phyloP scores from a whole-genome alignment of 1,140 invertebrate genomes.

The Sarcophaga peregrina region DNA sequence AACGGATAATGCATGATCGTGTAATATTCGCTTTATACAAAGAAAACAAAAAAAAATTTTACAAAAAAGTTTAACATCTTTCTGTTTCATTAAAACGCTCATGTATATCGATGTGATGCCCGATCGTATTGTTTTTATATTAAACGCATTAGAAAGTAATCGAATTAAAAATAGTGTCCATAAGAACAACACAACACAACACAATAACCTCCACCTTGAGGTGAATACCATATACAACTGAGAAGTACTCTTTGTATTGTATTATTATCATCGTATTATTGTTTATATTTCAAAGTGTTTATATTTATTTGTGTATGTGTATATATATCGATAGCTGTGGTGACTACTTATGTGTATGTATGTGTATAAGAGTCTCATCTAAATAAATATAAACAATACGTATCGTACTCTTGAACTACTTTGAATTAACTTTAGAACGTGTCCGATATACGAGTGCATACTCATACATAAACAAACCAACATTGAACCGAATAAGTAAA shows the following conservation, averaged over 20 bases:
- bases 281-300: background rate
- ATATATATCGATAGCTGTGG: background rate
- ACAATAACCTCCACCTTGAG: conserved; percentile 4
- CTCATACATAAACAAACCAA: too few relatives aligned
- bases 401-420: conserved; percentile 3
- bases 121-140: too few relatives aligned
- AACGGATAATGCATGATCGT: too few relatives aligned
- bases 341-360: background rate
- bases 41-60: too few relatives aligned
- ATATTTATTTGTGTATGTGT: background rate
- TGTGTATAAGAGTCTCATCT: background rate
- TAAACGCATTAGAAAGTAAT: background rate
- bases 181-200: background rate
- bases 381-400: conserved; percentile 9
- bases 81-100: background rate
- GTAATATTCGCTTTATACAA: too few relatives aligned
- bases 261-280: background rate
- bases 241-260: too few relatives aligned
- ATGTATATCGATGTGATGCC: background rate
- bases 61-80: too few relatives aligned
- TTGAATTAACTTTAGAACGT: background rate
- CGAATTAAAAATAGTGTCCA: conserved; percentile 3
- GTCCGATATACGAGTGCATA: background rate
- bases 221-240: background rate
- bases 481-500: background rate